Evolutionary conservation across 2,113 vertebrate genomes (phyloP), one percentile per base, ranked within the genome.

Genomic region (Aegotheles bennettii): DNA sequence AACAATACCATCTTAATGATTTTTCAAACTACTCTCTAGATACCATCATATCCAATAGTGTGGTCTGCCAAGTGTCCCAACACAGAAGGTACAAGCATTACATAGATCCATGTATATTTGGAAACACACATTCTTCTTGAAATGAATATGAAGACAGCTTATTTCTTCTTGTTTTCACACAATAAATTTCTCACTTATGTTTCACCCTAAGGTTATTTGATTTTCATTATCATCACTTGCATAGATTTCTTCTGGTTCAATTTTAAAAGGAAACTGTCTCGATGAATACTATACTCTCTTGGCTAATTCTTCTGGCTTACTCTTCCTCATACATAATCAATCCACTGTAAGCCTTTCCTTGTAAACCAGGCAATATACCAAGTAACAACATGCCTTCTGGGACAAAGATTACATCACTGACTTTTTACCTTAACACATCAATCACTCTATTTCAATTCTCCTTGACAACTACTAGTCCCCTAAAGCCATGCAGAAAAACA

Each of bases 361-460:
- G 94, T 92, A 97, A 93, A 96, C 96, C 93, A 97, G 80, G 64
- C 1, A 0, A 61, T 87, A 69, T 53, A 94, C 69, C 40, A 92
- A 33, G 33, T 67, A 94, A 95, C 81, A 97, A 94, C 84, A 74
- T n/a, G 89, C 88, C 96, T 96, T 87, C 80, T 96, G 94, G 97
- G 97, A 97, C 12, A 3, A 84, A 95, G 95, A 95, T 94, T 90
- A 94, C 96, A 97, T 97, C 96, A 96, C 95, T 93, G 95, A 80
- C 96, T 96, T 96, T 97, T 97, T 97, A 97, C 96, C 84, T 96
- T 87, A 92, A 90, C 88, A 68, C 95, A 98, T 98, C 97, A 97
- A 97, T 97, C 97, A 91, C 87, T 93, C 80, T 77, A 78, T 64
- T 95, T 91, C 95, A 84, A 59, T 79, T 95, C 92, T 93, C 65